Evolutionary conservation across 2,888 invertebrate genomes (phyloP).

Genomic region (Cephus runcator): DNA sequence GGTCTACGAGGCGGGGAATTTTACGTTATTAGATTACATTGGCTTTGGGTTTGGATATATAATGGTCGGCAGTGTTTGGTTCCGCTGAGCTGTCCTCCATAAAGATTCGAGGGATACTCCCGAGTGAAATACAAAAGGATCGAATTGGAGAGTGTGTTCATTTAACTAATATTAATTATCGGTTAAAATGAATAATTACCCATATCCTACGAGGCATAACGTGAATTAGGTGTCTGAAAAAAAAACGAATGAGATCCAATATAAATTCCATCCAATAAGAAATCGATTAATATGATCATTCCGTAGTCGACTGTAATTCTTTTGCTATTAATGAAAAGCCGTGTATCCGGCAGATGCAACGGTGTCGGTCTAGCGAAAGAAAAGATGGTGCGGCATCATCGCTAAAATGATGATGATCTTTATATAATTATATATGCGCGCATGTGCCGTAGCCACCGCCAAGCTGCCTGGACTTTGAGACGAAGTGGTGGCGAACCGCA

Average conservation of each 20-base stretch:
- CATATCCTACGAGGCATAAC: background rate
- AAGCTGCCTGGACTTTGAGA: conserved; percentile 12
- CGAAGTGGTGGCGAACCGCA: conserved; percentile 28
- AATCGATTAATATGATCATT: conserved; percentile 14
- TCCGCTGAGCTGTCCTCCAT: background rate
- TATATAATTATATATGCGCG: conserved; percentile 40
- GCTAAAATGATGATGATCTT: conserved; percentile 40
- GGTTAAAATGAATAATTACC: background rate
- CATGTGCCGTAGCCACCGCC: conserved; percentile 24
- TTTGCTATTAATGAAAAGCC: conserved; percentile 28
- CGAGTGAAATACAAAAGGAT: background rate
- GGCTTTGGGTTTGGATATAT: background rate
- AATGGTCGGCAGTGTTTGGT: background rate
- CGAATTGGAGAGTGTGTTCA: background rate
- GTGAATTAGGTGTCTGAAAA: background rate
- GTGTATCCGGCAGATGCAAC: conserved; percentile 26
- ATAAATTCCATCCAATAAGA: background rate
- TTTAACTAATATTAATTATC: background rate
- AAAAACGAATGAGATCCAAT: background rate
- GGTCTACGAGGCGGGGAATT: conserved; percentile 1
- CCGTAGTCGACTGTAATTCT: conserved; percentile 8
- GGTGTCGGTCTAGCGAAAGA: background rate
- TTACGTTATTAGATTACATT: conserved; percentile 1
- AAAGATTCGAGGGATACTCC: background rate
- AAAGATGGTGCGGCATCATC: conserved; percentile 7